phyloP scores from a whole-genome alignment of 2,888 invertebrate genomes.

The Drosophila niveifrons region DNA sequence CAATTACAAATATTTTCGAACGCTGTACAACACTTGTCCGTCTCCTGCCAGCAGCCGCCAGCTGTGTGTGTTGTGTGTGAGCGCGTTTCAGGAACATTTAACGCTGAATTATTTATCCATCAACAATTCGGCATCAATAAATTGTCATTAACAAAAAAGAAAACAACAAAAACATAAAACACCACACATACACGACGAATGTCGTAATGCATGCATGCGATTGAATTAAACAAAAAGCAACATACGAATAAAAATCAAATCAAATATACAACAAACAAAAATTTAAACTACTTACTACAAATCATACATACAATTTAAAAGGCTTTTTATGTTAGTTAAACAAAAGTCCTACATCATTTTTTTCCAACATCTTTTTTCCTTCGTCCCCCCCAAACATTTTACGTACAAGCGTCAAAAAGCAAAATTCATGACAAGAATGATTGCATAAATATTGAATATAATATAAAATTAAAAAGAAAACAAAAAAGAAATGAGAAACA shows the following conservation, averaged over 20 bases:
- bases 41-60: constrained; percentile 38
- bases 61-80: constrained; percentile 17
- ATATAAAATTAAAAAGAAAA: constrained; percentile 55
- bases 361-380: constrained; percentile 21
- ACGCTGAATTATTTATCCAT: constrained; percentile 36
- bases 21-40: constrained; percentile 51
- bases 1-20: constrained; percentile 22
- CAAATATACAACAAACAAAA: constrained; percentile 27
- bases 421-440: constrained; percentile 50
- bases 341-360: constrained; percentile 46
- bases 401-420: constrained; percentile 44
- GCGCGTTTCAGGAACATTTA: constrained; percentile 36
- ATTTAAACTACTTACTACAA: constrained; percentile 58
- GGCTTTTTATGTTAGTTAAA: constrained; percentile 71
- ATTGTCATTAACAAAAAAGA: constrained; percentile 55
- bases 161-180: constrained; percentile 23
- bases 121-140: constrained; percentile 39
- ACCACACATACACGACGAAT: constrained; percentile 39
- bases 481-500: constrained; percentile 58
- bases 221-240: constrained; percentile 21
- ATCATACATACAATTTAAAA: constrained; percentile 54
- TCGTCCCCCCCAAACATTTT: constrained; percentile 20
- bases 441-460: constrained; percentile 70
- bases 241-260: constrained; percentile 31
- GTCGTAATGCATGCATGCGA: constrained; percentile 43